Percentiles rank a stretch among this genome's conserved stretches.
These are phyloP conservation scores for Tolmerus cingulatus DNA, from an alignment of 2,888 invertebrate species.

Conservation along the genomic window DNA sequence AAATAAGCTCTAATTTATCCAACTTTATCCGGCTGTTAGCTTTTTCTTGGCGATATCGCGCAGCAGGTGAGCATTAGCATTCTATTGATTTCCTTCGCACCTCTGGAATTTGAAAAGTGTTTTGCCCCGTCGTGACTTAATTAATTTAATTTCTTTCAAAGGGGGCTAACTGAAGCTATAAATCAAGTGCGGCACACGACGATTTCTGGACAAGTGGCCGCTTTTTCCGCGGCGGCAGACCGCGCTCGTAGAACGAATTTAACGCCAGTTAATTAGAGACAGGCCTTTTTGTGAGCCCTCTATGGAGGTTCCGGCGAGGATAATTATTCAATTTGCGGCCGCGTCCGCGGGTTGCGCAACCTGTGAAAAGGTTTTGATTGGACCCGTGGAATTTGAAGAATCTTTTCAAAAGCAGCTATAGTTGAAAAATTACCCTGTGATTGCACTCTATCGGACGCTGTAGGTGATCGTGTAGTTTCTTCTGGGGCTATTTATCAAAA, in stretches of 20 bases:
- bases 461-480: background rate
- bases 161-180: constrained; percentile 9
- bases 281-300: background rate
- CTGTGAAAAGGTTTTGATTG: background rate
- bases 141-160: constrained; percentile 31
- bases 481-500: background rate
- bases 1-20: constrained; percentile 1
- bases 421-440: background rate
- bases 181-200: constrained; percentile 31
- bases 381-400: background rate
- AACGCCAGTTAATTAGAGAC: background rate
- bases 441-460: background rate
- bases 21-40: background rate
- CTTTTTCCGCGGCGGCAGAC: background rate
- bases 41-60: background rate
- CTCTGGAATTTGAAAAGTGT: background rate
- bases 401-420: background rate
- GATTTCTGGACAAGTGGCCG: constrained; percentile 4
- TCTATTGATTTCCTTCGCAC: constrained; percentile 21
- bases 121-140: constrained; percentile 24
- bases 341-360: background rate
- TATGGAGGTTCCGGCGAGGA: background rate
- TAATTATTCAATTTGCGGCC: background rate
- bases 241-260: background rate
- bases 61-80: constrained; percentile 19